These are phyloP conservation scores for Euura saliciscinereae DNA, from an alignment of 1,140 invertebrate genomes.

Conservation along the genomic window DNA sequence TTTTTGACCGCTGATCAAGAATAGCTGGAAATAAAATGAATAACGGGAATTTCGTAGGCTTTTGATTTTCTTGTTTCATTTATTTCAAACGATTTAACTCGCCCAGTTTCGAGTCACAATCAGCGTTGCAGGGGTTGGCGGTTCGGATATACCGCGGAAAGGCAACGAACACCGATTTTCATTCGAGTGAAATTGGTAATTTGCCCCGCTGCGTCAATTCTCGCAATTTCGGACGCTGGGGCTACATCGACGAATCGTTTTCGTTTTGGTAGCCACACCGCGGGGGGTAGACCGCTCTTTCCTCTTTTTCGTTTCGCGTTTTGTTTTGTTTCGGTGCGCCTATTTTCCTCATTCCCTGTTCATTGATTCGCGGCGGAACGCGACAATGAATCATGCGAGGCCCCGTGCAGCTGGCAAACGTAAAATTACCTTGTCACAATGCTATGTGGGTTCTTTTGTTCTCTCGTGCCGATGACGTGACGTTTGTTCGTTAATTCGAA, in stretches of 20 bases:
- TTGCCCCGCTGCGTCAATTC: background rate
- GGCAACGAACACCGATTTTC: no score
- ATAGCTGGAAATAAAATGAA: no score
- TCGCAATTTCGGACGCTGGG: background rate
- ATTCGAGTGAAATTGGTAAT: background rate
- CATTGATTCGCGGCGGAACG: background rate
- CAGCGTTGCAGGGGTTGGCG: no score
- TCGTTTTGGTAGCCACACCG: background rate
- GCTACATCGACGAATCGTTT: background rate
- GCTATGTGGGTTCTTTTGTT: background rate
- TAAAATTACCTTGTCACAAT: slow-evolving; percentile 5
- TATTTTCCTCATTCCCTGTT: background rate
- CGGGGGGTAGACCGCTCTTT: background rate
- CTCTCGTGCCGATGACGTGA: background rate
- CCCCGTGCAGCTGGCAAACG: slow-evolving; percentile 6
- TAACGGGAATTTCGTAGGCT: no score
- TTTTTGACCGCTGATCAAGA: no score
- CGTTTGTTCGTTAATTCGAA: background rate
- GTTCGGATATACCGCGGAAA: no score
- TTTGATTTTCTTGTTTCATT: no score
- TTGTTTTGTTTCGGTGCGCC: background rate
- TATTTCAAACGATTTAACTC: no score
- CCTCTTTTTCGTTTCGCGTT: no score
- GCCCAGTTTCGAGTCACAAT: no score
- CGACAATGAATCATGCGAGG: background rate